Evolutionary conservation across 1,140 invertebrate genomes (phyloP), one percentile per base, ranked within the genome.

Genomic region (Paraescarpia echinospica): DNA sequence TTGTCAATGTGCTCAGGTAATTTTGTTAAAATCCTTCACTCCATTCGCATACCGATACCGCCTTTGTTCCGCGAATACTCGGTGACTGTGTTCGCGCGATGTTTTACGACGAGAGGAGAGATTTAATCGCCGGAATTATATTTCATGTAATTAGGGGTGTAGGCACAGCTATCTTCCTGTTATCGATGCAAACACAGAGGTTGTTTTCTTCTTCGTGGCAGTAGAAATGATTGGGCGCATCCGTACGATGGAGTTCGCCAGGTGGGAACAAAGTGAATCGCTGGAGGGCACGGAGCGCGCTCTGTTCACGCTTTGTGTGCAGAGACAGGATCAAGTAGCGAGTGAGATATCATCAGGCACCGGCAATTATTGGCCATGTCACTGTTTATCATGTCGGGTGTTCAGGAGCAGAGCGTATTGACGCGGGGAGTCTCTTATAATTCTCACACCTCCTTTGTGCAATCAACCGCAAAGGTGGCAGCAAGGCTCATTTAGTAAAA

Each of bases 121-220:
- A 77, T 77, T 77, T 77, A 77, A 77, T 77, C 59, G 59, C 59
- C 22, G 59, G 59, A 77, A 77, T 77, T 77, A 77, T 77, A 77
- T 77, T 77, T 77, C 59, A 77, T 77, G 59, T 77, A 77, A 77
- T 77, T 77, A 77, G 59, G 59, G 59, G 59, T 77, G 27, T 77
- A 12, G 59, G 59, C 59, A 27, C 59, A 27, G 27, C 59, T 77
- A 77, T 77, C 59, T 77, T 77, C 59, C 59, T 77, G 59, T 77
- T 77, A 77, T 77, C 59, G 27, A 77, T 77, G 59, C 27, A 18
- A 77, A 77, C 59, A 77, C 59, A 77, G 59, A 77, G 59, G 59
- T 18, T 77, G 59, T 77, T 77, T 77, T 77, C 59, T 77, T 77
- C 59, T 6, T 6, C 59, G 59, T 77, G 59, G 59, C 59, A 77